Conservation (phyloP, 1,140 invertebrate species). For the Scylla paramamosain region DNA sequence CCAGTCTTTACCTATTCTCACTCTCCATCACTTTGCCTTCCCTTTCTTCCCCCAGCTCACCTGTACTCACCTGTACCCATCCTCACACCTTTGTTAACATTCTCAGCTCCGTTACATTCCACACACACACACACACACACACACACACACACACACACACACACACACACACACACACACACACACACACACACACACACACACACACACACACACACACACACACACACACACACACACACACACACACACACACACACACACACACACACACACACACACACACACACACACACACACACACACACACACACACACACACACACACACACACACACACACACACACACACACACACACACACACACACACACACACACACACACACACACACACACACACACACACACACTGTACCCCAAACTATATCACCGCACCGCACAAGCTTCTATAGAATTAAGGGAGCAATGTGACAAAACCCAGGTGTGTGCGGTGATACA, state of each 20-base stretch:
- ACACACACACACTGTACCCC: conserved; percentile 29
- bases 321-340: conserved; percentile 48
- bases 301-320: conserved; percentile 48
- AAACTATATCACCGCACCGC: background rate
- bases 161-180: conserved; percentile 47
- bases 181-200: conserved; percentile 54
- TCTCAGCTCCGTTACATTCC: too few relatives aligned
- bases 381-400: conserved; percentile 49
- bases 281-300: conserved; percentile 29
- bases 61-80: too few relatives aligned
- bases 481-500: background rate
- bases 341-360: conserved; percentile 35
- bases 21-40: background rate
- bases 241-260: background rate
- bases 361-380: conserved; percentile 47
- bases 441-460: background rate
- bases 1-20: background rate
- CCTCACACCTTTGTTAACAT: too few relatives aligned
- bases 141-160: conserved; percentile 30
- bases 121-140: conserved; percentile 16
- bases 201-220: conserved; percentile 48
- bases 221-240: conserved; percentile 36
- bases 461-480: background rate
- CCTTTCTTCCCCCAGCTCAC: too few relatives aligned
- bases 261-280: conserved; percentile 7